Conservation (phyloP, 1,140 invertebrate species). For the Polyergus mexicanus region DNA sequence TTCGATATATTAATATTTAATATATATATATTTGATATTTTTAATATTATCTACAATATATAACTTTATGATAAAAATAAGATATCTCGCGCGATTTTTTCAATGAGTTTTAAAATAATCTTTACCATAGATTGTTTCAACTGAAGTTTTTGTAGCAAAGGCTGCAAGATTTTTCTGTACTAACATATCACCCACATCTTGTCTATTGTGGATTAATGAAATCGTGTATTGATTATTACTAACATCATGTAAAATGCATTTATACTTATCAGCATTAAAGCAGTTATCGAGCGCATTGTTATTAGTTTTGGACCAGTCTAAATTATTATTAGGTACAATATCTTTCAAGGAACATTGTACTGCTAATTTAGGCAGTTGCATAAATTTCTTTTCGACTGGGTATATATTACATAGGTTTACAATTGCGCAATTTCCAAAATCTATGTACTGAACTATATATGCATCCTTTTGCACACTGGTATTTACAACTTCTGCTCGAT, state of each 20-base stretch:
- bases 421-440: constrained; percentile 91
- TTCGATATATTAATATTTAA: constrained; percentile 4
- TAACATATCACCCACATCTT: constrained; percentile 82
- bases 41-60: constrained; percentile 17
- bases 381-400: constrained; percentile 89
- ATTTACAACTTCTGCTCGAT: constrained; percentile 89
- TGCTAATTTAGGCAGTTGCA: constrained; percentile 90
- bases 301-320: constrained; percentile 87
- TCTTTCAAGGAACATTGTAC: constrained; percentile 89
- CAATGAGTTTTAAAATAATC: constrained; percentile 26
- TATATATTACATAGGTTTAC: constrained; percentile 89
- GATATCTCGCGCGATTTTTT: neutral
- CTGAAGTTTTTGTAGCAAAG: constrained; percentile 45
- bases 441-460: constrained; percentile 90
- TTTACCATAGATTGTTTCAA: constrained; percentile 67
- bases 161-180: constrained; percentile 84
- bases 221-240: constrained; percentile 86
- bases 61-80: constrained; percentile 24
- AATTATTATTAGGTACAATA: constrained; percentile 85
- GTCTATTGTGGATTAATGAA: constrained; percentile 86
- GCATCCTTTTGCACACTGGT: constrained; percentile 85
- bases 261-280: constrained; percentile 88
- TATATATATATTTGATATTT: constrained; percentile 1
- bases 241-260: constrained; percentile 86
- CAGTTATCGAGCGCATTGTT: constrained; percentile 85